phyloP scores from a whole-genome alignment of 2,797 vertebrate species.

The Hydrolagus colliei region DNA sequence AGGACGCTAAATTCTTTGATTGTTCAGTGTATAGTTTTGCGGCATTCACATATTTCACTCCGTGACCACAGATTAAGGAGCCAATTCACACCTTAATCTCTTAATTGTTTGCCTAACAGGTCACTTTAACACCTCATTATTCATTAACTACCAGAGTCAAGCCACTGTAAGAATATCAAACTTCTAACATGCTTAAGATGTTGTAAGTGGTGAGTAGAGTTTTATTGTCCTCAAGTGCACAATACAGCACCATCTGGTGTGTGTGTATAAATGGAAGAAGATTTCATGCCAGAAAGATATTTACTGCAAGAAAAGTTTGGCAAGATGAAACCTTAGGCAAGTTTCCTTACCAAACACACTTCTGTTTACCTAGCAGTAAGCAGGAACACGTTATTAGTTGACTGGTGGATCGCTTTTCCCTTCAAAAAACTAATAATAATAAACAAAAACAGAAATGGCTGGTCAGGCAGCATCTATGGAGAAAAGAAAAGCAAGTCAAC shows the following conservation, averaged over 20 bases:
- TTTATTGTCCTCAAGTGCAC: background rate
- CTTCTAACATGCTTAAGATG: conserved; percentile 3
- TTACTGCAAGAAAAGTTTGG: background rate
- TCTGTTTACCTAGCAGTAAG: too few species aligned
- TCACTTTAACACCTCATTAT: conserved; percentile 29
- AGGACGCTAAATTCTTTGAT: background rate
- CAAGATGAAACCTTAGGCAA: background rate
- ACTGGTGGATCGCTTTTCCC: too few species aligned
- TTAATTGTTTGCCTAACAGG: conserved; percentile 27
- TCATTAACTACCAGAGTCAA: background rate
- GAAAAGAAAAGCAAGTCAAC: too few species aligned
- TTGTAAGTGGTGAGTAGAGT: background rate
- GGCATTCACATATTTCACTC: background rate
- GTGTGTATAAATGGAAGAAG: background rate
- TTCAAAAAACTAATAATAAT: too few species aligned
- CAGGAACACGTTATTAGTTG: too few species aligned
- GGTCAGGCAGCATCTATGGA: too few species aligned
- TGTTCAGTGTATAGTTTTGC: conserved; percentile 6
- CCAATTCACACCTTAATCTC: conserved; percentile 19
- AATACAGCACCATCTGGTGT: conserved; percentile 14
- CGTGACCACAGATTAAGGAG: conserved; percentile 6
- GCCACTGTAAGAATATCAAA: conserved; percentile 26
- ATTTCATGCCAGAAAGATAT: background rate
- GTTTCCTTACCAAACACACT: too few species aligned
- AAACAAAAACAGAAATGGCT: too few species aligned